Evolutionary conservation across 1,140 invertebrate species (phyloP).

Genomic region (Drosophila mojavensis): DNA sequence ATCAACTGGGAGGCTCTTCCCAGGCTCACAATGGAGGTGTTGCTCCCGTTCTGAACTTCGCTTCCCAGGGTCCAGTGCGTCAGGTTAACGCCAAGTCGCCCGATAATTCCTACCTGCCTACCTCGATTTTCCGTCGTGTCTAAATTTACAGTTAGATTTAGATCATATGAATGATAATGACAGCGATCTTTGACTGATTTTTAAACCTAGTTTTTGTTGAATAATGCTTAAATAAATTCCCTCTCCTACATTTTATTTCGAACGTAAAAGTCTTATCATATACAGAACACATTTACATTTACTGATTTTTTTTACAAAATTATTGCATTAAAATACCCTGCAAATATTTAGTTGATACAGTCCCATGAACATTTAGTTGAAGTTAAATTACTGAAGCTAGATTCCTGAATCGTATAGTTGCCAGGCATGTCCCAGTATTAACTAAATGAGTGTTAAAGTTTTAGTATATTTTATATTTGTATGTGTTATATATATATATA

Average conservation of each 20-base stretch:
- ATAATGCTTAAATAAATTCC: conserved; percentile 77
- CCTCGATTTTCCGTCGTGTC: conserved; percentile 78
- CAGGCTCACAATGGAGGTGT: conserved; percentile 68
- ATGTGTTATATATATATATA: too few relatives aligned
- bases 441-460: too few relatives aligned
- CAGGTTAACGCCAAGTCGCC: conserved; percentile 60
- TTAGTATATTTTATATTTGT: too few relatives aligned
- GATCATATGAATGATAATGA: conserved; percentile 48
- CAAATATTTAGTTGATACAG: too few relatives aligned
- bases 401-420: too few relatives aligned
- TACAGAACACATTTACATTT: too few relatives aligned
- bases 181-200: conserved; percentile 74
- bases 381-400: too few relatives aligned
- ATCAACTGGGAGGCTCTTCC: conserved; percentile 68
- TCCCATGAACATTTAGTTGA: too few relatives aligned
- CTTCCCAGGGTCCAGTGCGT: conserved; percentile 66
- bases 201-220: conserved; percentile 78
- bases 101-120: conserved; percentile 71
- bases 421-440: too few relatives aligned
- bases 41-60: conserved; percentile 76
- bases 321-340: too few relatives aligned
- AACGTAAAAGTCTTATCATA: not conserved
- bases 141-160: conserved; percentile 55
- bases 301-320: not conserved
- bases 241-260: conserved; percentile 51